Percentiles rank a stretch among this genome's conserved stretches.
These are phyloP conservation scores for Toxotes jaculatrix DNA, from an alignment of 2,113 vertebrate genomes.

Conservation along the genomic window DNA sequence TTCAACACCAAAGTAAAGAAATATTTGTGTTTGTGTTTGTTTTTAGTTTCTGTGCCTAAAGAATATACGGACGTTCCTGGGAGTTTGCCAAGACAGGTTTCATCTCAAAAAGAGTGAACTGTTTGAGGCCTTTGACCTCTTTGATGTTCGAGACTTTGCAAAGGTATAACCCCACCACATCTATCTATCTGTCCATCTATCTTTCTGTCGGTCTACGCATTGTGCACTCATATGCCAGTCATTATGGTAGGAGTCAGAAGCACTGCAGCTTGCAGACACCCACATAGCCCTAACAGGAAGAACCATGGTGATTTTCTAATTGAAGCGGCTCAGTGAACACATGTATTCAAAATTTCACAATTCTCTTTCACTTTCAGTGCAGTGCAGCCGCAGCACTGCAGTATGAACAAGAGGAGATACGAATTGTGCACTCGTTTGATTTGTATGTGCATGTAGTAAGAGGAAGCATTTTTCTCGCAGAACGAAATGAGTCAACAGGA, in stretches of 20 bases:
- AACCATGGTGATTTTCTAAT: constrained; percentile 40
- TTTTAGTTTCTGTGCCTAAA: constrained; percentile 94
- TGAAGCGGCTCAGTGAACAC: constrained; percentile 31
- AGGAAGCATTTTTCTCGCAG: constrained; percentile 8
- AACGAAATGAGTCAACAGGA: constrained; percentile 11
- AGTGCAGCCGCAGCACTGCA: neutral
- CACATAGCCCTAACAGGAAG: constrained; percentile 67
- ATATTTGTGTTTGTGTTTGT: constrained; percentile 16
- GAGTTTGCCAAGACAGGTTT: constrained; percentile 88
- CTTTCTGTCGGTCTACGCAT: neutral
- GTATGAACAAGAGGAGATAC: neutral
- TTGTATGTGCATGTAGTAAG: constrained; percentile 5
- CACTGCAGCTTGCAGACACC: constrained; percentile 64
- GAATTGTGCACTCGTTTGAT: constrained; percentile 1
- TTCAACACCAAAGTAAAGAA: neutral
- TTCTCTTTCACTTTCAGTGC: constrained; percentile 57
- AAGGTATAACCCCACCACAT: constrained; percentile 83
- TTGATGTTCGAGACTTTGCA: constrained; percentile 94
- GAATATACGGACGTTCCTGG: constrained; percentile 94
- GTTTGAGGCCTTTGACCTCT: constrained; percentile 96
- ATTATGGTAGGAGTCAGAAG: constrained; percentile 7
- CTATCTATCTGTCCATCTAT: neutral
- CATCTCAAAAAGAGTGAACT: constrained; percentile 90
- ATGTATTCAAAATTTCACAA: constrained; percentile 7
- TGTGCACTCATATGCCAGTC: neutral